Evolutionary conservation across 2,797 vertebrate genomes (phyloP).

Genomic region (Amazona finschi): DNA sequence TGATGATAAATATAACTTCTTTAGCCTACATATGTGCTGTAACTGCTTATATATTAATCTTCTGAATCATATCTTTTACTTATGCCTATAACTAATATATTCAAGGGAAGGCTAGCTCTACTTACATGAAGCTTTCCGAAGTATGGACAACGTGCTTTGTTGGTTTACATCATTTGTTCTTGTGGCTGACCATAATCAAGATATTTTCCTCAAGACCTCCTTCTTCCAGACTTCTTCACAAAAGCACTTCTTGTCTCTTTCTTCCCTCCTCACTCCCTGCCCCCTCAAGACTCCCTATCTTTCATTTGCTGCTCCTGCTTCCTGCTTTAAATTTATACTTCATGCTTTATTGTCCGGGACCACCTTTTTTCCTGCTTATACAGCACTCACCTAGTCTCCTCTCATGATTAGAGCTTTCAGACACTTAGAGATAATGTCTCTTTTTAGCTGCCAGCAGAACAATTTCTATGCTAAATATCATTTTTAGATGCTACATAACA

Average conservation of each 20-base stretch:
- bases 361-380: background rate
- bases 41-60: background rate
- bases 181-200: background rate
- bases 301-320: background rate
- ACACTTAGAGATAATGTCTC: background rate
- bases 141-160: rapidly evolving
- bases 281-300: background rate
- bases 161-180: background rate
- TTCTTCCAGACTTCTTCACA: background rate
- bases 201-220: background rate
- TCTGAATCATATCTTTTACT: background rate
- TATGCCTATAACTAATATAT: background rate
- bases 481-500: constrained; percentile 6
- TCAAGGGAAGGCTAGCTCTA: background rate
- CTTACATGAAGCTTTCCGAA: background rate
- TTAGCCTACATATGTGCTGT: background rate
- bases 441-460: background rate
- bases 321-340: background rate
- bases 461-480: background rate
- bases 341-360: background rate
- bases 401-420: background rate
- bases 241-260: rapidly evolving
- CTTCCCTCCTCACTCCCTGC: background rate
- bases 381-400: background rate
- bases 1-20: background rate